These are phyloP conservation scores for Sminthopsis crassicaudata DNA, from an alignment of 2,113 vertebrate genomes.

Conservation along the genomic window DNA sequence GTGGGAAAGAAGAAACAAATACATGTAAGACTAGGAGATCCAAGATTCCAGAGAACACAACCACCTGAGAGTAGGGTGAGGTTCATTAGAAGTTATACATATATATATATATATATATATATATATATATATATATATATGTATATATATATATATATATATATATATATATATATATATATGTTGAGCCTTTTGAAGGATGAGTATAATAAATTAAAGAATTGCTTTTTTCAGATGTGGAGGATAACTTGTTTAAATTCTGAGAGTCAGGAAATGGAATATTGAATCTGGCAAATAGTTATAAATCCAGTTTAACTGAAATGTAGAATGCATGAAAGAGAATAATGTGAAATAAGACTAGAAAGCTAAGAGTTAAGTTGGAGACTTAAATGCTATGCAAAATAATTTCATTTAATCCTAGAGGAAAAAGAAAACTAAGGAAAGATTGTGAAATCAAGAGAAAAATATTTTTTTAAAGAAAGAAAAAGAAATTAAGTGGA, in stretches of 20 bases:
- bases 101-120: too few species aligned
- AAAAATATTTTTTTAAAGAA: too few species aligned
- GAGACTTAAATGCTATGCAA: not conserved
- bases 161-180: too few species aligned
- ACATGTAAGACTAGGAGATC: not conserved
- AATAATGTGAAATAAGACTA: not conserved
- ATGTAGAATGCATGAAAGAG: not conserved
- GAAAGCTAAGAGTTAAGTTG: not conserved
- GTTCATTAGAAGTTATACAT: too few species aligned
- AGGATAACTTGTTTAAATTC: not conserved
- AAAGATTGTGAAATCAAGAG: not conserved
- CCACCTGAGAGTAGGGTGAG: not conserved
- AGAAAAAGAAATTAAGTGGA: not conserved
- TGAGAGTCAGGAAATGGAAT: not conserved
- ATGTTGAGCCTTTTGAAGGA: too few species aligned
- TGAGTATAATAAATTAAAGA: not conserved
- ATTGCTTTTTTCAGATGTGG: not conserved
- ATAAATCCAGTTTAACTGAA: not conserved
- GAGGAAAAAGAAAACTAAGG: not conserved
- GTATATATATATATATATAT: too few species aligned
- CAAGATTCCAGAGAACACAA: not conserved
- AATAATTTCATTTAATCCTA: not conserved
- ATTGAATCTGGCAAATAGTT: not conserved
- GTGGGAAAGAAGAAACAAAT: not conserved
- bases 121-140: too few species aligned